Evolutionary conservation across 2,888 invertebrate genomes (phyloP), one percentile per base, ranked within the genome.

Genomic region (Periphyllus acericola): DNA sequence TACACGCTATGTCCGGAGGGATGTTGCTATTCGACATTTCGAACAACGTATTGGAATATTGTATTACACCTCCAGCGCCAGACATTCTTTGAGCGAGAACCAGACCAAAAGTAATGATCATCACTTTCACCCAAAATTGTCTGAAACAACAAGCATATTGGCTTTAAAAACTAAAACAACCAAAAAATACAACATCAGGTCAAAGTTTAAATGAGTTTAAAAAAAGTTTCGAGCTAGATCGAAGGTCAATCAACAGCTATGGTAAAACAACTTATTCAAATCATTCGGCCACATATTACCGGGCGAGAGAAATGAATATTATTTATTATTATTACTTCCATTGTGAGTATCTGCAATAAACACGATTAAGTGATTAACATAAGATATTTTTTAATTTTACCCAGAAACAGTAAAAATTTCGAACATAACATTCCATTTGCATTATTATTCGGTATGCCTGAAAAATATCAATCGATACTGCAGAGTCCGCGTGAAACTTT

Each of bases 21-120:
- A 91, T 83, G 32, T 80, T 89, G 52, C 89, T 90, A 0, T 90
- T 91, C 68, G 91, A 90, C 21, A 90, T 89, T 74, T 89, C 55
- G 87, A 91, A 90, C n/a, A 91, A 90, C 19, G 90, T 89, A 34
- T 90, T 90, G 32, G 90, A 90, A 89, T 91, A 91, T 82, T 91
- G 91, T 32, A 91, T 90, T 8, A 91, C 90, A 4, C 91, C 91
- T 79, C 91, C 91, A n/a, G 91, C 90, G 25, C 91, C 91, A 83
- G 91, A 90, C n/a, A 91, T 90, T 79, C 91, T 90, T 86, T 91
- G 91, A 88, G 91, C 91, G 4, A 92, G 92, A 92, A 93, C 92
- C 83, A 93, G 91, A 25, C 91, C 91, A n/a, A 91, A 82, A 21
- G 90, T 89, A 21, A 91, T 89, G 25, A 89, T 60, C 32, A 90